Evolutionary conservation across 1,140 invertebrate genomes (phyloP).

Genomic region (Ostrea edulis): DNA sequence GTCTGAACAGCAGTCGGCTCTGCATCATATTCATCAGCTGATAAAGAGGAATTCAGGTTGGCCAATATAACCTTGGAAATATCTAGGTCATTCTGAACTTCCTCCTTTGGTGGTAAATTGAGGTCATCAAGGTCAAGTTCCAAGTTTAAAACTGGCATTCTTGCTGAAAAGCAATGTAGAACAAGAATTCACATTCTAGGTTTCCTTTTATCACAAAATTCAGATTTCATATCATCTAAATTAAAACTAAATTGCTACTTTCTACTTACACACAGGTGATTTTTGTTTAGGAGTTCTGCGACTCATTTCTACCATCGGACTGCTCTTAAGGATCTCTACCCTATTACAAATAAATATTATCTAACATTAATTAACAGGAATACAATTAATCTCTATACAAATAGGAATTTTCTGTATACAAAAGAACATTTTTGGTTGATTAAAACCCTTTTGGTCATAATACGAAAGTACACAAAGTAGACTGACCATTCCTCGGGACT

Average conservation of each 20-base stretch:
- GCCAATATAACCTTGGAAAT: conserved; percentile 27
- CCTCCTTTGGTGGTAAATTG: conserved; percentile 24
- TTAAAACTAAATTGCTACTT: not conserved
- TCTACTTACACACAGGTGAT: conserved; percentile 53
- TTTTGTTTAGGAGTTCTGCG: conserved; percentile 60
- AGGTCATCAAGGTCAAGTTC: conserved; percentile 51
- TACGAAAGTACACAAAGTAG: not conserved
- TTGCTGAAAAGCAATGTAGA: conserved; percentile 37
- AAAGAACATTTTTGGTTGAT: too few relatives aligned
- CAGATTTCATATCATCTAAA: not conserved
- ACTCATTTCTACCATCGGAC: conserved; percentile 71
- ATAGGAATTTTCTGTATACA: too few relatives aligned
- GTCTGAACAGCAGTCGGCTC: not conserved
- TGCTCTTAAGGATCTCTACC: conserved; percentile 62
- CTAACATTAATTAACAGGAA: too few relatives aligned
- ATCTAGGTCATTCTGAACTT: conserved; percentile 1
- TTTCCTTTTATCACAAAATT: not conserved
- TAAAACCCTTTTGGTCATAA: too few relatives aligned
- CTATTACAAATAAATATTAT: conserved; percentile 55
- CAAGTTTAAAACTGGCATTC: conserved; percentile 45
- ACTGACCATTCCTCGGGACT: conserved; percentile 60
- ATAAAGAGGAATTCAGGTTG: conserved; percentile 4
- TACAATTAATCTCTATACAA: too few relatives aligned
- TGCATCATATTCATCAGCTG: not conserved
- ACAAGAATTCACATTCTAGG: not conserved